phyloP scores from a whole-genome alignment of 2,113 vertebrate species.

The Bubo blakistoni region DNA sequence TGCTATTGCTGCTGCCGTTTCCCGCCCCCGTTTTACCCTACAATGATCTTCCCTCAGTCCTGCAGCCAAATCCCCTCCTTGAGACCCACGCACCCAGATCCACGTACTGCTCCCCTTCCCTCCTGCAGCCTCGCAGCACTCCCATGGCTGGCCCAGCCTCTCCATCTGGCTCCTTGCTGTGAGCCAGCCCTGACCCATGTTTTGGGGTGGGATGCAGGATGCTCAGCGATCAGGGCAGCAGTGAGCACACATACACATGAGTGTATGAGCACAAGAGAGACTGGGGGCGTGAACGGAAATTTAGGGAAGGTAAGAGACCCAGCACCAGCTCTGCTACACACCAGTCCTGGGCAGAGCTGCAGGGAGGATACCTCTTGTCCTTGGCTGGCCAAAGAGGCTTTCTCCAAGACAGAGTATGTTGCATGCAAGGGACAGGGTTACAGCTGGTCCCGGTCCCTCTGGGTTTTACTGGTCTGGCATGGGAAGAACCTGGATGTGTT shows the following conservation, averaged over 20 bases:
- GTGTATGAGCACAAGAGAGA: background rate
- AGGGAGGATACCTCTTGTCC: background rate
- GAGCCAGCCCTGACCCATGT: background rate
- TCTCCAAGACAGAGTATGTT: background rate
- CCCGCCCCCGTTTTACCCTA: background rate
- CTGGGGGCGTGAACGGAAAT: background rate
- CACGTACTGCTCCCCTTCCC: background rate
- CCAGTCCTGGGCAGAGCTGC: background rate
- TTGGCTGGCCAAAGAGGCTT: background rate
- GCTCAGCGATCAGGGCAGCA: background rate
- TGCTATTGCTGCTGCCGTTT: background rate
- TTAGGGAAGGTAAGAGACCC: background rate
- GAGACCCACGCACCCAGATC: rapidly evolving
- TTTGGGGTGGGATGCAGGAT: background rate
- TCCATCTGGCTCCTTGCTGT: background rate
- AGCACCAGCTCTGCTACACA: background rate
- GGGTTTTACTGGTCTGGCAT: background rate
- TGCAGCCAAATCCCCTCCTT: background rate
- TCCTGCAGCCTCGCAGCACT: background rate
- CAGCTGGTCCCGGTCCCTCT: background rate
- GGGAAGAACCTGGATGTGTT: background rate
- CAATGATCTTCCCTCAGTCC: background rate
- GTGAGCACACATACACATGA: background rate
- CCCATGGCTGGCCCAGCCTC: rapidly evolving
- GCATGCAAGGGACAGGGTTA: background rate